Evolutionary conservation across 2,113 vertebrate genomes (phyloP), one percentile per base, ranked within the genome.

Genomic region (Corythoichthys intestinalis): DNA sequence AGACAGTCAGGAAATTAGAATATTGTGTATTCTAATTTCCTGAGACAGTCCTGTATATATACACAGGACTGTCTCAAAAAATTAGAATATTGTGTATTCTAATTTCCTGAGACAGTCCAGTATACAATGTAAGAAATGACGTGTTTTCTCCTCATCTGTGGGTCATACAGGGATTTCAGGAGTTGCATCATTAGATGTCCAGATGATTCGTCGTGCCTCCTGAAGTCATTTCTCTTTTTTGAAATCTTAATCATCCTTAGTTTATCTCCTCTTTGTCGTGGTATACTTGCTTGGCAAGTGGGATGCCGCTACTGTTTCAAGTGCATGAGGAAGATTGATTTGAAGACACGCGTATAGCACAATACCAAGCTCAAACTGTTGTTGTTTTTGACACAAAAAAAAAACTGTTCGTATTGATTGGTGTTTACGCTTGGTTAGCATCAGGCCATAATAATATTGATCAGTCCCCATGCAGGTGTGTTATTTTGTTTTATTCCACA

Each of bases 151-250:
- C 74, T 71, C 69, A 10, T 63, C n/a, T 6, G 85, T 88, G 87
- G 81, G 64, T 87, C 82, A 85, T 85, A 75, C 62, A 47, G 86
- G 83, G 69, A 78, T 78, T 87, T 83, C 66, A 75, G 68, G 79
- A 86, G 81, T 88, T 89, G 74, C 88, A 52, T 74, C 73, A 68
- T 74, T 80, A 3, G 3, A 28, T 54, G 52, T 83, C 62, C 71
- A 69, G 74, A 83, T 81, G 79, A 86, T 82, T 74, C 79, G 74
- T 38, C 2, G 20, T 17, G 49, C 9, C 49, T 58, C 5, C 74
- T 76, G 75, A 34, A 58, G 56, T 37, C 13, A 37, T 37, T 37
- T 58, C 75, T 80, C 72, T 69, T 68, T 71, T 61, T 68, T 83
- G 65, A 75, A 73, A 35, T 67, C 70, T 83, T 67, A 37, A 74